These are phyloP conservation scores for Muscicapa striata DNA, from an alignment of 2,797 vertebrate genomes.

Conservation along the genomic window DNA sequence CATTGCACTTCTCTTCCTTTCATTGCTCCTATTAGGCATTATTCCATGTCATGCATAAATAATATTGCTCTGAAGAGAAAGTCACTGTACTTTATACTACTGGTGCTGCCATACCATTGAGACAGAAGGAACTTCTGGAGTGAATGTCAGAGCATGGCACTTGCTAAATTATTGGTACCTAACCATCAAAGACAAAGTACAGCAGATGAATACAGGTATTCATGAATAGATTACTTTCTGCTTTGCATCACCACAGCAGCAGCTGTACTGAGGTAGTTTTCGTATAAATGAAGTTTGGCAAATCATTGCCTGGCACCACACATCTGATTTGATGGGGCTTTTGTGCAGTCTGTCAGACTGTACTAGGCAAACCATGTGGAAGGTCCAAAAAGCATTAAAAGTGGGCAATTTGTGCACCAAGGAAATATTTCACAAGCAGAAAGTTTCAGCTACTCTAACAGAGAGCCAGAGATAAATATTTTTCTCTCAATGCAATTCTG, in stretches of 20 bases:
- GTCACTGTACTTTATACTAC: neutral
- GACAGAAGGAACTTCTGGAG: conserved; percentile 46
- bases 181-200: conserved; percentile 14
- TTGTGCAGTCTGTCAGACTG: neutral
- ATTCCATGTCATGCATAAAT: conserved; percentile 64
- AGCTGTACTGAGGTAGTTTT: conserved; percentile 53
- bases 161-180: conserved; percentile 32
- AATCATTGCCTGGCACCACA: neutral
- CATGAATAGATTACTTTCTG: conserved; percentile 44
- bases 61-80: conserved; percentile 43
- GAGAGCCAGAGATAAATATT: neutral
- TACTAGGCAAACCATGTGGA: neutral
- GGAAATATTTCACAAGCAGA: neutral
- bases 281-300: conserved; percentile 15
- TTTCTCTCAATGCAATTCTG: neutral
- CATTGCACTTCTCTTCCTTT: conserved; percentile 59
- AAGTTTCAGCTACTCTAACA: neutral
- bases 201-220: neutral
- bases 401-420: neutral
- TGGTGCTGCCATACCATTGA: neutral
- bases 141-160: conserved; percentile 41
- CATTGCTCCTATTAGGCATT: conserved; percentile 50
- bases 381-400: neutral
- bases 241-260: conserved; percentile 22
- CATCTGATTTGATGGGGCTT: conserved; percentile 16